phyloP scores from a whole-genome alignment of 2,113 vertebrate species.

The Puma concolor region DNA sequence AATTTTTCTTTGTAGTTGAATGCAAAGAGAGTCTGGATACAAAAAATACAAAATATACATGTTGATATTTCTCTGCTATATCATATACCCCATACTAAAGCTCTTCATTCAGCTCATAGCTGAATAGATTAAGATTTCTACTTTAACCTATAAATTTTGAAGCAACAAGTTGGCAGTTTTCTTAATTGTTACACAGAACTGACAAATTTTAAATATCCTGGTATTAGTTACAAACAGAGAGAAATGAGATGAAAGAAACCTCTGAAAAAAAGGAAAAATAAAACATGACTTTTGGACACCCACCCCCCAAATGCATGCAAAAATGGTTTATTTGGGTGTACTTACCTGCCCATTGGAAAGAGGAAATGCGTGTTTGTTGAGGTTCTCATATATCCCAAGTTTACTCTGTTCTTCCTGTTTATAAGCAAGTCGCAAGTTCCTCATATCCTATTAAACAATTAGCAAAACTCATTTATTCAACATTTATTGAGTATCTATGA shows the following conservation, averaged over 20 bases:
- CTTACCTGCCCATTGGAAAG: conserved; percentile 93
- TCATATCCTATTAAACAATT: conserved; percentile 92
- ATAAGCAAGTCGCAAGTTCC: conserved; percentile 95
- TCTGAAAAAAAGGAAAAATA: conserved; percentile 5
- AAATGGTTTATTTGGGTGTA: conserved; percentile 21
- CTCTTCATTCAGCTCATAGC: conserved; percentile 6
- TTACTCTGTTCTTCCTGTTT: conserved; percentile 92
- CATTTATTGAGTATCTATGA: neutral
- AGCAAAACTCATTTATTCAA: conserved; percentile 57
- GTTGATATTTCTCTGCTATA: conserved; percentile 36
- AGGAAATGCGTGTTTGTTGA: conserved; percentile 93
- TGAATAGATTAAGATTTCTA: neutral
- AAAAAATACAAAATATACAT: conserved; percentile 59
- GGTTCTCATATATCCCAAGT: conserved; percentile 91
- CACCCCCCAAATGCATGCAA: neutral
- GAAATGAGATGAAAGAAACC: conserved; percentile 27
- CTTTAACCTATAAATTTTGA: conserved; percentile 37
- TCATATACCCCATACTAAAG: neutral
- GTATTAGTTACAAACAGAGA: conserved; percentile 9
- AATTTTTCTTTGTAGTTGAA: conserved; percentile 96
- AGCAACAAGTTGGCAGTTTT: conserved; percentile 38
- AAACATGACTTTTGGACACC: neutral
- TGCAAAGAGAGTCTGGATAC: conserved; percentile 92
- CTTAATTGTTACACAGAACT: neutral
- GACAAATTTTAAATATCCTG: conserved; percentile 31